Evolutionary conservation across 2,888 invertebrate genomes (phyloP).

Genomic region (Limnephilus rhombicus): DNA sequence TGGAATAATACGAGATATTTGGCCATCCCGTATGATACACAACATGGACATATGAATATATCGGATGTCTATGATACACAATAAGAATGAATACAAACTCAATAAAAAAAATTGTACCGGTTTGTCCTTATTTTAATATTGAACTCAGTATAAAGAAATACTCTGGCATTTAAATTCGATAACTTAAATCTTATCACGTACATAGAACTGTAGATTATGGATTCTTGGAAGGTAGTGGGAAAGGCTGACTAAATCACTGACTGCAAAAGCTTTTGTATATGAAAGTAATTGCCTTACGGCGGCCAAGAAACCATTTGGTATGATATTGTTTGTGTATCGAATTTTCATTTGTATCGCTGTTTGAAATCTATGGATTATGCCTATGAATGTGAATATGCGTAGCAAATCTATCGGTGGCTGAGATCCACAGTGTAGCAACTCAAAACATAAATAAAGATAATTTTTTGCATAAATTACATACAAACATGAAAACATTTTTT

Average conservation of each 20-base stretch:
- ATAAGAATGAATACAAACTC: no score
- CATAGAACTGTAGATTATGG: neutral
- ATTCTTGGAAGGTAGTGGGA: neutral
- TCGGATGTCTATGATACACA: no score
- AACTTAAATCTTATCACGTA: neutral
- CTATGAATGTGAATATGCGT: neutral
- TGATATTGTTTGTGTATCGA: neutral
- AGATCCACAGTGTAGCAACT: no score
- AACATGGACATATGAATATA: no score
- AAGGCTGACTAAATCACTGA: neutral
- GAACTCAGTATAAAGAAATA: neutral
- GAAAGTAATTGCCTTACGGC: neutral
- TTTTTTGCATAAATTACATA: no score
- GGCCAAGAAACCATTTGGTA: neutral
- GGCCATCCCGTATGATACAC: no score
- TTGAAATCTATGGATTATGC: neutral
- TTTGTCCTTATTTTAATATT: no score
- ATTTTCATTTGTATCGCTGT: neutral
- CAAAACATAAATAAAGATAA: no score
- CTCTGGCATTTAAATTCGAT: neutral
- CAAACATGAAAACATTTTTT: no score
- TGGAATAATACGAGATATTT: no score
- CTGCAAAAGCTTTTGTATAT: neutral
- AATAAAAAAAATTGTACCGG: no score
- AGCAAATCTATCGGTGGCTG: no score